phyloP scores from a whole-genome alignment of 23 tunicate species.

The Phallusia fumigata region DNA sequence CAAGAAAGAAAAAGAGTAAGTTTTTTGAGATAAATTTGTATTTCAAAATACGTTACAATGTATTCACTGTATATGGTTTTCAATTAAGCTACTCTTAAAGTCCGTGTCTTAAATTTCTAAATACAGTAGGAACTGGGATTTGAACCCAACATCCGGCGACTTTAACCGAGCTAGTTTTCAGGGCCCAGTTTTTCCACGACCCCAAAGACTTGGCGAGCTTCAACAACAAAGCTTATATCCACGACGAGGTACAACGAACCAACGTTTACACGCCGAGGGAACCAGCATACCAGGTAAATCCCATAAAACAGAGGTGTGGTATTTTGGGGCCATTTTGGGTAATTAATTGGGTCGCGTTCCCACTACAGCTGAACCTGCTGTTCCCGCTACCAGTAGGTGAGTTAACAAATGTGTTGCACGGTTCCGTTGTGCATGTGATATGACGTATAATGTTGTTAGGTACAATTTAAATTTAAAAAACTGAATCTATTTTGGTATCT shows the following conservation, averaged over 20 bases:
- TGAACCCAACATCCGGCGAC: too few relatives aligned
- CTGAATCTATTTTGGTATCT: too few relatives aligned
- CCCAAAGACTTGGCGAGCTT: neutral
- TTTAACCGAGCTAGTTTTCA: neutral
- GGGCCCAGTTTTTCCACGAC: neutral
- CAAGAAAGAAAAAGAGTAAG: conserved; percentile 58
- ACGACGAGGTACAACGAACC: neutral
- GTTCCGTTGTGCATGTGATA: neutral
- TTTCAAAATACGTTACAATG: neutral
- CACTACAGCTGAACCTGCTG: too few relatives aligned
- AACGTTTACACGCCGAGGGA: neutral
- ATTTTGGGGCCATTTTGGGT: too few relatives aligned
- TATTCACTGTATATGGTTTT: too few relatives aligned
- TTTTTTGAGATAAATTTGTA: neutral
- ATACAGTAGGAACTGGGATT: too few relatives aligned
- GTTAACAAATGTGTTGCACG: neutral
- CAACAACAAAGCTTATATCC: neutral
- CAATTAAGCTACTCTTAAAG: too few relatives aligned
- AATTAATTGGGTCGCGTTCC: too few relatives aligned
- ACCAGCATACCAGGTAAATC: neutral
- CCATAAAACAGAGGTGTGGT: too few relatives aligned
- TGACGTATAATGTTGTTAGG: neutral
- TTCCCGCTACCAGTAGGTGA: neutral
- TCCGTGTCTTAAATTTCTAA: too few relatives aligned
- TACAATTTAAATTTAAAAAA: too few relatives aligned